phyloP scores from a whole-genome alignment of 2,797 vertebrate genomes.

The Neosilurus hyrtlii region DNA sequence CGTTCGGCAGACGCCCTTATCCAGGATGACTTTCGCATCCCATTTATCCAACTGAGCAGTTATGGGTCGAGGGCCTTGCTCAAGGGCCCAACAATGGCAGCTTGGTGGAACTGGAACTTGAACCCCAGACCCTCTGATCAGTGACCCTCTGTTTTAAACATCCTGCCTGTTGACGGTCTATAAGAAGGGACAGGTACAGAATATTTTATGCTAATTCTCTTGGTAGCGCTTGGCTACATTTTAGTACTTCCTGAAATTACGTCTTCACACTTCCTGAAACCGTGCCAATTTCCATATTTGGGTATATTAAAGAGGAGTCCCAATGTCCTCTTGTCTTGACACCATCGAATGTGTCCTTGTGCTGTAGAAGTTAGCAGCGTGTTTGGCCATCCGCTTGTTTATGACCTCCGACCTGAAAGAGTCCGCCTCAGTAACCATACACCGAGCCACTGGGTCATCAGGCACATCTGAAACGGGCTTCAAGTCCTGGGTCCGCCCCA shows the following conservation, averaged over 20 bases:
- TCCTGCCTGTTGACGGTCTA: neutral
- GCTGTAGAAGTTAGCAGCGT: slow-evolving; percentile 65
- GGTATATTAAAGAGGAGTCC: slow-evolving; percentile 63
- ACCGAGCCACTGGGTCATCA: slow-evolving; percentile 55
- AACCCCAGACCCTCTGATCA: neutral
- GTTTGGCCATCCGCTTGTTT: slow-evolving; percentile 72
- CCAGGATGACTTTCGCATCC: no score
- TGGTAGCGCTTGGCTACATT: neutral
- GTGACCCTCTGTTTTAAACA: neutral
- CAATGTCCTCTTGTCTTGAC: slow-evolving; percentile 3
- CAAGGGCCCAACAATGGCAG: no score
- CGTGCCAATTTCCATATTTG: neutral
- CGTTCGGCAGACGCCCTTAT: no score
- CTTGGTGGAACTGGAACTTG: no score
- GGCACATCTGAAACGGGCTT: slow-evolving; percentile 51
- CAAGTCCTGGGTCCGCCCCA: slow-evolving; percentile 56
- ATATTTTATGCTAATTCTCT: neutral
- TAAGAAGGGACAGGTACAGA: neutral
- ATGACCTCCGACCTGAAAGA: slow-evolving; percentile 40
- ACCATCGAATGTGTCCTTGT: neutral
- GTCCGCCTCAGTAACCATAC: slow-evolving; percentile 51
- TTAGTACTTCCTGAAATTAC: neutral
- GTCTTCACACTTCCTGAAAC: neutral
- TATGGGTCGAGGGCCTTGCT: no score
- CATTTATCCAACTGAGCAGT: no score